Conservation (phyloP, 23 tunicate species). For the Corella eumyota region DNA sequence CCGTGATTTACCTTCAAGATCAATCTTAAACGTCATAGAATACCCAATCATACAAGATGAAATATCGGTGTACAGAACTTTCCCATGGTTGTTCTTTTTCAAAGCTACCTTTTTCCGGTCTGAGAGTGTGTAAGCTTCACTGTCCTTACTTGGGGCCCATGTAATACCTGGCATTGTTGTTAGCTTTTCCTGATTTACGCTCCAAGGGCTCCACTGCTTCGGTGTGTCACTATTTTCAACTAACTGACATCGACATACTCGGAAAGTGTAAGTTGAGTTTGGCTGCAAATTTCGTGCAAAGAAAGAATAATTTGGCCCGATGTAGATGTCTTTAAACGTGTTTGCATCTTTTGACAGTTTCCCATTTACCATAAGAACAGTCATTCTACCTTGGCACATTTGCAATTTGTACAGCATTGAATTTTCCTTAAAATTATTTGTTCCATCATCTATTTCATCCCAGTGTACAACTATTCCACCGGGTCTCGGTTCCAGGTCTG, state of each 20-base stretch:
- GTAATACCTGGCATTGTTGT: constrained; percentile 55
- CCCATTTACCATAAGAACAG: not conserved
- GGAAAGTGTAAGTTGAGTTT: constrained; percentile 71
- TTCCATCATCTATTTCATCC: constrained; percentile 24
- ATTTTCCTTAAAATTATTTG: constrained; percentile 12
- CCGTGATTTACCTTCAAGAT: constrained; percentile 52
- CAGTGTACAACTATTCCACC: constrained; percentile 75
- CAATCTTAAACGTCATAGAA: constrained; percentile 60
- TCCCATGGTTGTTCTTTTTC: constrained; percentile 16
- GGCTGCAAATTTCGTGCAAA: constrained; percentile 38
- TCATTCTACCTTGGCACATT: constrained; percentile 50
- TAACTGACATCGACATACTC: constrained; percentile 43
- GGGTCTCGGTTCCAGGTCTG: constrained; percentile 45
- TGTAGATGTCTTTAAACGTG: constrained; percentile 45
- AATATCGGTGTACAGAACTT: constrained; percentile 47
- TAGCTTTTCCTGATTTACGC: constrained; percentile 76
- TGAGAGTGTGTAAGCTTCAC: constrained; percentile 17
- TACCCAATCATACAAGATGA: constrained; percentile 43
- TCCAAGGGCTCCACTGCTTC: constrained; percentile 88
- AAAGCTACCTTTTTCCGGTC: constrained; percentile 33
- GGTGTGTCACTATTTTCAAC: constrained; percentile 5
- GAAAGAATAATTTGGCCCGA: constrained; percentile 22
- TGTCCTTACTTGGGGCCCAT: constrained; percentile 43
- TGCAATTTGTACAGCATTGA: constrained; percentile 51
- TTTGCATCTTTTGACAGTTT: constrained; percentile 2